Conservation (phyloP, 1,140 invertebrate species). For the Araneus ventricosus region DNA sequence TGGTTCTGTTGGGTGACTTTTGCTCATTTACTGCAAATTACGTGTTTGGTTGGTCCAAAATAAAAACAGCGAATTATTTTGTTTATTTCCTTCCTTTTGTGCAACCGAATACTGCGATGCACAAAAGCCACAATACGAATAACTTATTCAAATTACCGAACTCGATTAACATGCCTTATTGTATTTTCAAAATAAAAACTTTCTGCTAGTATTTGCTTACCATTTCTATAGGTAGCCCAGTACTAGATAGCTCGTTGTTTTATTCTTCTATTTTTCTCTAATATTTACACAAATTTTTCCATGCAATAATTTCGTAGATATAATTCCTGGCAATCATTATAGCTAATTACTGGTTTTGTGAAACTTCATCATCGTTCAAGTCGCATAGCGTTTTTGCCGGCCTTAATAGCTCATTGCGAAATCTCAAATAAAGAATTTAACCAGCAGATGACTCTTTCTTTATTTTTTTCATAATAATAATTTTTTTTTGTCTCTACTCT, state of each 20-base stretch:
- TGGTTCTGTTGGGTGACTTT: too few species aligned
- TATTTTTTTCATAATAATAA: neutral
- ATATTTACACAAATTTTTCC: slow-evolving; percentile 9
- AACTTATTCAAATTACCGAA: neutral
- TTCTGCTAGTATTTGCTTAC: too few species aligned
- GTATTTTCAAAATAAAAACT: neutral
- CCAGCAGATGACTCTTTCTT: neutral
- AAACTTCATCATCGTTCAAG: neutral
- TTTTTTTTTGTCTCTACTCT: neutral
- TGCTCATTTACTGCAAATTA: too few species aligned
- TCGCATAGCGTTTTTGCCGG: neutral
- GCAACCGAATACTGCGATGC: too few species aligned
- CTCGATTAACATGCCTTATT: neutral
- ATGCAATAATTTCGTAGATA: neutral
- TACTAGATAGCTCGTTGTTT: neutral
- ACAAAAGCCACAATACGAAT: neutral
- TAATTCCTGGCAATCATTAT: neutral
- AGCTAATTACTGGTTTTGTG: neutral
- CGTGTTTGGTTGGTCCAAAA: too few species aligned
- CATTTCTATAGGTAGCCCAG: too few species aligned
- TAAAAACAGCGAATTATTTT: too few species aligned
- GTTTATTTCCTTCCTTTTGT: too few species aligned
- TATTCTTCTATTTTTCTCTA: neutral
- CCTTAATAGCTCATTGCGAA: neutral
- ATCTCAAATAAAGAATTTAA: neutral